Percentiles rank a stretch among this genome's conserved stretches.
Conservation (phyloP, 53 echinoderm and acorn worm species). For the Holothuria scabra region DNA sequence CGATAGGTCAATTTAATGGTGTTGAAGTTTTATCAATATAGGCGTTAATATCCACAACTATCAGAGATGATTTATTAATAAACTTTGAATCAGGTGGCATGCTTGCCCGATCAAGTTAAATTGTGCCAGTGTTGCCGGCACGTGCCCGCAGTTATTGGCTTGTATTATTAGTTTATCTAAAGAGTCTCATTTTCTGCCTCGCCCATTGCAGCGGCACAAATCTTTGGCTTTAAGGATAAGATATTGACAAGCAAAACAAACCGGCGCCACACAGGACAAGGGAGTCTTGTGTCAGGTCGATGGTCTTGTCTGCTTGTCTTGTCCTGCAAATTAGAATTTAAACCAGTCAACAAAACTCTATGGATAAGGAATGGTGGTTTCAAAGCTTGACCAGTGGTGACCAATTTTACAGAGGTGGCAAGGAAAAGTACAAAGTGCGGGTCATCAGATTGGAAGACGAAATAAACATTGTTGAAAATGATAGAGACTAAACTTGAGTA, state of each 20-base stretch:
- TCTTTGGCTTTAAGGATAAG: conserved; percentile 20
- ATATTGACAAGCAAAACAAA: conserved; percentile 33
- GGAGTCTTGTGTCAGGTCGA: background rate
- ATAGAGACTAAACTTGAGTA: too few species aligned
- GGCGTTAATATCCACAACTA: conserved; percentile 28
- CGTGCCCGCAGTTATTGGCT: conserved; percentile 32
- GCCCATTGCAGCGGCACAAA: conserved; percentile 37
- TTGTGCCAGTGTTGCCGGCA: conserved; percentile 8
- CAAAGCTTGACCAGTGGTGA: too few species aligned
- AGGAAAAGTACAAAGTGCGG: too few species aligned
- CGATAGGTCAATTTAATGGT: conserved; percentile 1
- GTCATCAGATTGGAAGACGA: too few species aligned
- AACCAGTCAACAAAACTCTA: too few species aligned
- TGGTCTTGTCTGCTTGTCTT: too few species aligned
- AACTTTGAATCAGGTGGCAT: background rate
- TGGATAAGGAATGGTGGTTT: too few species aligned
- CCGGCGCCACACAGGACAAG: background rate
- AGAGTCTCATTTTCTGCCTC: conserved; percentile 28
- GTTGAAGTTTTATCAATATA: conserved; percentile 4
- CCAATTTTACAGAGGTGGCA: too few species aligned
- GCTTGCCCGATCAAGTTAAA: conserved; percentile 22
- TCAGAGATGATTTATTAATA: conserved; percentile 33
- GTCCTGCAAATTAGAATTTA: too few species aligned
- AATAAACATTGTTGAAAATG: too few species aligned
- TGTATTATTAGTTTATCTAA: conserved; percentile 35